Evolutionary conservation across 2,113 vertebrate genomes (phyloP), one percentile per base, ranked within the genome.

Genomic region (Seriola rivoliana): DNA sequence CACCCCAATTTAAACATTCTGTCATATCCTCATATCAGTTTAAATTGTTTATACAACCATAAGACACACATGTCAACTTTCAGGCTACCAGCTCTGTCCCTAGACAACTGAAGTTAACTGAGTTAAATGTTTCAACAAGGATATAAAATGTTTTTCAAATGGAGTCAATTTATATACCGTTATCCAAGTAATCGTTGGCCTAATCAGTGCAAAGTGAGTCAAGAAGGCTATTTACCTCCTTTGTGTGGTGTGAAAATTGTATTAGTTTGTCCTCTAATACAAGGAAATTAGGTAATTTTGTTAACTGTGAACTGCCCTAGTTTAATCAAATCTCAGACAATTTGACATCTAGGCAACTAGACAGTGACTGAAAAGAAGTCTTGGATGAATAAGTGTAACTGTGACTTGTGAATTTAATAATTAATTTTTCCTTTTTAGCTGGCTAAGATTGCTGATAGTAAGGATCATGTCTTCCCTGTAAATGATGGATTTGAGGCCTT

Each of bases 371-470:
- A 67, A 58, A 19, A 52, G 42, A 75, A 36, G 29, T 67, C 6
- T 48, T 60, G 8, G 16, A n/a, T 50, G 12, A 66, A 62, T 62
- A 34, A 50, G 10, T 60, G 25, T 44, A 50, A 6, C 57, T 78
- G 38, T 65, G 13, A 19, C 8, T 32, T 48, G 13, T 78, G 13
- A 57, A 68, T 17, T n/a, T 75, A 64, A 64, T 71, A 5, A 48
- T 52, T 44, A 29, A 29, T 69, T n/a, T 75, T 65, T 69, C 0
- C 84, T 57, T 73, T 60, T 64, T 91, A 99, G 98, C 94, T 99
- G 95, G 98, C 98, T 44, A 96, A 97, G 42, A 99, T 99, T n/a
- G 98, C 98, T 4, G 98, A 99, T 91, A 99, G 97, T 84, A 99
- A 96, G 85, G 98, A 99, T 38, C 98, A 99, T 0, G 98, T 99